These are phyloP conservation scores for Drosophila murphyi DNA, from an alignment of 1,140 invertebrate species.

Conservation along the genomic window DNA sequence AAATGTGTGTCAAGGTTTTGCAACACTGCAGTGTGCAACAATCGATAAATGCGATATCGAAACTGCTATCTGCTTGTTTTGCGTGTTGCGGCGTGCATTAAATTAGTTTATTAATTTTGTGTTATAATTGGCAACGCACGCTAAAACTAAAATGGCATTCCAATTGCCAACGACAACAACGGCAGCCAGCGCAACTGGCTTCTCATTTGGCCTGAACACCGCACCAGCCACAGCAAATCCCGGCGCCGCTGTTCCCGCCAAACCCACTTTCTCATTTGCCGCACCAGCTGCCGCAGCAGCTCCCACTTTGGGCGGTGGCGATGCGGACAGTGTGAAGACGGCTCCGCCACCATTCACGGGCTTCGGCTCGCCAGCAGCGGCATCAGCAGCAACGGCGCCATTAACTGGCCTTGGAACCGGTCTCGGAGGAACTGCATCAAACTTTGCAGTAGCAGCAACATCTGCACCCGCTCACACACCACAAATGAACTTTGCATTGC, in stretches of 20 bases:
- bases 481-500: not conserved
- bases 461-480: conserved; percentile 8
- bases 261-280: conserved; percentile 63
- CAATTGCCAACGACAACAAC: conserved; percentile 71
- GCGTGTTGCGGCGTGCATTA: conserved; percentile 30
- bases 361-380: conserved; percentile 40
- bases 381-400: conserved; percentile 6
- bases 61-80: not conserved
- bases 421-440: conserved; percentile 3
- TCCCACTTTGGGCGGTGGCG: conserved; percentile 45
- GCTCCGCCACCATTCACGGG: conserved; percentile 57
- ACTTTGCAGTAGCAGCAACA: conserved; percentile 33
- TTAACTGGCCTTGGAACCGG: conserved; percentile 24
- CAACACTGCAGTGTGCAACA: conserved; percentile 8
- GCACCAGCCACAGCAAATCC: conserved; percentile 25
- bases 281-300: conserved; percentile 22
- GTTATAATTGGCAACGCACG: too few species aligned
- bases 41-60: conserved; percentile 10
- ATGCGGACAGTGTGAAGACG: conserved; percentile 49
- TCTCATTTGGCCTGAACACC: conserved; percentile 53
- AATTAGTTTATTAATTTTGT: conserved; percentile 19
- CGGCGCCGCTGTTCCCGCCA: conserved; percentile 46
- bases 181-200: conserved; percentile 34
- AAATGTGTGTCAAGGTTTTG: not conserved
- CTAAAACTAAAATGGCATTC: conserved; percentile 64